Conservation (phyloP, 2,113 vertebrate genomes). For the Hippocampus guttulatus region DNA sequence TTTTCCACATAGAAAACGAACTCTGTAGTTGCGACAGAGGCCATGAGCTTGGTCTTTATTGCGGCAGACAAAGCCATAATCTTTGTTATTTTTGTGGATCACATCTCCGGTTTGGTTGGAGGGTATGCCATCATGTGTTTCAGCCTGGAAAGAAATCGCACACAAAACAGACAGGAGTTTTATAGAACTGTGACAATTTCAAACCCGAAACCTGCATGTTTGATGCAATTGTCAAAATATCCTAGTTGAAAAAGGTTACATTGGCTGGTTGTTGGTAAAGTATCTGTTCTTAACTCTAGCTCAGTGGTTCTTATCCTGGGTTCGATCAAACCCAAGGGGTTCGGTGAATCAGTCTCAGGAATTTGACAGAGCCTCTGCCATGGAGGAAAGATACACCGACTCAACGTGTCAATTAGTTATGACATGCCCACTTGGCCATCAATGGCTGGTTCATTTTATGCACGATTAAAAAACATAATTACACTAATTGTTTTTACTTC, state of each 20-base stretch:
- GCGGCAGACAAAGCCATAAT: slow-evolving; percentile 87
- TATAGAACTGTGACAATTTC: neutral
- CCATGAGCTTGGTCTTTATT: slow-evolving; percentile 75
- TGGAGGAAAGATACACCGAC: too few species aligned
- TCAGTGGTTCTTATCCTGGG: too few species aligned
- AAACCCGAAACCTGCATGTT: neutral
- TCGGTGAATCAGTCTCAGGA: too few species aligned
- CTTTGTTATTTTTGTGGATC: slow-evolving; percentile 83
- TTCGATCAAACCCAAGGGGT: too few species aligned
- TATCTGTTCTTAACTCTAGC: neutral
- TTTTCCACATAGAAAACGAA: slow-evolving; percentile 91
- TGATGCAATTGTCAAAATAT: neutral
- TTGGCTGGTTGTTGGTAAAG: neutral
- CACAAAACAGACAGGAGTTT: neutral
- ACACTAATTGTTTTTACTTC: too few species aligned
- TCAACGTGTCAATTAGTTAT: too few species aligned
- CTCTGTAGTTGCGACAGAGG: slow-evolving; percentile 83
- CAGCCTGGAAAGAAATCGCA: slow-evolving; percentile 67
- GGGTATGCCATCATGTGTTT: slow-evolving; percentile 74
- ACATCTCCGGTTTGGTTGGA: slow-evolving; percentile 78
- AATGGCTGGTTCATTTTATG: too few species aligned
- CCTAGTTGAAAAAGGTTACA: neutral
- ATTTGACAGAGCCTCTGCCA: too few species aligned
- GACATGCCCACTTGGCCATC: too few species aligned
- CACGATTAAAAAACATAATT: too few species aligned